These are phyloP conservation scores for Leucoraja ocellata DNA, from an alignment of 2,797 vertebrate genomes.

Conservation along the genomic window DNA sequence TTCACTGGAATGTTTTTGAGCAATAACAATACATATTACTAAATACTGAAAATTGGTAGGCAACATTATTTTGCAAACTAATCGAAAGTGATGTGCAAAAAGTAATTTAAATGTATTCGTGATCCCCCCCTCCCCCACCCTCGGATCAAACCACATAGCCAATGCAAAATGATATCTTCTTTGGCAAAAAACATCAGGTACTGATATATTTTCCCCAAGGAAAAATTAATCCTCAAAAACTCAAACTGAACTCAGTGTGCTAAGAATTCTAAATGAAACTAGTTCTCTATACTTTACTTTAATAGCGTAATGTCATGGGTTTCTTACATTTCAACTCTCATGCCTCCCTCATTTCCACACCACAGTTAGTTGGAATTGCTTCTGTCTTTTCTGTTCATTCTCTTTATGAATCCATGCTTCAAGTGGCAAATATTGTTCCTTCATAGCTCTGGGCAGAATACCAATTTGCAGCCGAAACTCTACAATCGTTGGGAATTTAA, in stretches of 20 bases:
- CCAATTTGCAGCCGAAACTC: background rate
- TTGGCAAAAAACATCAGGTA: conserved; percentile 7
- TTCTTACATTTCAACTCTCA: conserved; percentile 11
- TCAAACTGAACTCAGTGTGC: conserved; percentile 25
- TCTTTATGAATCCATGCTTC: conserved; percentile 23
- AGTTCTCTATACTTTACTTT: conserved; percentile 25
- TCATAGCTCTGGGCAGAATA: conserved; percentile 16
- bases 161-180: background rate
- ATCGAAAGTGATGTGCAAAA: background rate
- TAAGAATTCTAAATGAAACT: conserved; percentile 25
- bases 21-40: background rate
- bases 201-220: conserved; percentile 30
- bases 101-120: background rate
- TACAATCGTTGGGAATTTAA: background rate
- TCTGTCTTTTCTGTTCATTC: background rate
- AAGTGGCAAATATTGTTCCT: background rate
- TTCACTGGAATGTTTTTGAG: background rate
- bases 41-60: background rate
- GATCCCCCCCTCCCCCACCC: background rate
- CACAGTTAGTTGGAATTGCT: conserved; percentile 23
- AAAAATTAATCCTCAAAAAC: conserved; percentile 20
- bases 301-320: conserved; percentile 20
- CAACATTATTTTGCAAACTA: background rate
- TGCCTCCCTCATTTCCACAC: background rate
- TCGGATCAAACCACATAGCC: background rate